A percentile compares a stretch with the other conserved stretches of the same genome.
Conservation (phyloP, 37 sponge, comb jelly and placozoan genomes). For the Trichoplax adhaerens region DNA sequence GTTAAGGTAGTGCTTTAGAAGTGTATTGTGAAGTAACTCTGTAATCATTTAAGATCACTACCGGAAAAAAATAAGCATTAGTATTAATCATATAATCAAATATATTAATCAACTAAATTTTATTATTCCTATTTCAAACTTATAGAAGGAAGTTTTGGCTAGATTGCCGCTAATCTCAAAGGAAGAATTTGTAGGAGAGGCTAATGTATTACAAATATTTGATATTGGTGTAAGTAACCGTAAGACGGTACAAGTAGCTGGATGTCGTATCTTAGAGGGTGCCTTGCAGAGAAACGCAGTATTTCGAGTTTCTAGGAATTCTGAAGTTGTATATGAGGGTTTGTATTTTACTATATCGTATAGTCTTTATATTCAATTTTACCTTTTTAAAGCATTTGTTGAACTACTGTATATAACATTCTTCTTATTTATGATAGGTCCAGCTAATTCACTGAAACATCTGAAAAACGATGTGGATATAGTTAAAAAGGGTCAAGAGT, state of each 20-base stretch:
- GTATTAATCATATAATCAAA: too few species aligned
- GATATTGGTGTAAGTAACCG: conserved; percentile 22
- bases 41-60: background rate
- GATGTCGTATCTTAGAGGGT: conserved; percentile 47
- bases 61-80: too few species aligned
- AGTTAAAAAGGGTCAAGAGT: conserved; percentile 54
- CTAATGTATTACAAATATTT: conserved; percentile 41
- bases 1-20: conserved; percentile 26
- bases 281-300: conserved; percentile 17
- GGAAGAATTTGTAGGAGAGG: conserved; percentile 62
- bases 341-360: too few species aligned
- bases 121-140: background rate
- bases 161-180: conserved; percentile 21
- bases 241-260: conserved; percentile 26
- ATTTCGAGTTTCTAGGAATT: conserved; percentile 29
- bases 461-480: conserved; percentile 25
- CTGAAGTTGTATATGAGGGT: conserved; percentile 11
- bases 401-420: too few species aligned
- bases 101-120: too few species aligned
- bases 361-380: too few species aligned
- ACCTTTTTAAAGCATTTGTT: too few species aligned
- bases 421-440: too few species aligned
- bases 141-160: conserved; percentile 30
- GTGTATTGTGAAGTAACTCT: background rate
- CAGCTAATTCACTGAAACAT: conserved; percentile 18